A percentile compares a stretch with the other conserved stretches of the same genome.
phyloP scores from a whole-genome alignment of 2,888 invertebrate species.

The Panorpa germanica region DNA sequence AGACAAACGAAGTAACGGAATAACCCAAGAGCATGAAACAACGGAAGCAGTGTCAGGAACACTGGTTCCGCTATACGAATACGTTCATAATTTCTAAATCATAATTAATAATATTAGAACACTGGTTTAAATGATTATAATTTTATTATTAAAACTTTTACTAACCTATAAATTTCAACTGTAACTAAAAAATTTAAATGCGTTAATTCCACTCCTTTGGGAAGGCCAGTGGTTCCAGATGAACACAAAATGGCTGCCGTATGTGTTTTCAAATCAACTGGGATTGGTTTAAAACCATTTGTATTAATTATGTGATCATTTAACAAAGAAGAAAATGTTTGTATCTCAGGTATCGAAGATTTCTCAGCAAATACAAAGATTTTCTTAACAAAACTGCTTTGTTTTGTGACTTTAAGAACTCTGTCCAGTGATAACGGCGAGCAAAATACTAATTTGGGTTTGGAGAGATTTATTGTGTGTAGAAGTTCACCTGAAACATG shows the following conservation, averaged over 20 bases:
- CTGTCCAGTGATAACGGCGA: conserved; percentile 33
- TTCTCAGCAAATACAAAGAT: conserved; percentile 32
- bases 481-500: conserved; percentile 34
- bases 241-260: conserved; percentile 41
- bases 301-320: conserved; percentile 19
- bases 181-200: conserved; percentile 35
- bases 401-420: conserved; percentile 26
- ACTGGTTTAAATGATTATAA: too few species aligned
- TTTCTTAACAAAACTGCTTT: conserved; percentile 25
- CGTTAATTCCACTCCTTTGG: conserved; percentile 47
- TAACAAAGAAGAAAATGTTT: conserved; percentile 22
- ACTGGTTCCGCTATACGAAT: too few species aligned
- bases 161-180: conserved; percentile 26
- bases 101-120: too few species aligned
- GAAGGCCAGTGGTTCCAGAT: conserved; percentile 48
- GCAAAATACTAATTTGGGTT: conserved; percentile 40
- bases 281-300: conserved; percentile 23
- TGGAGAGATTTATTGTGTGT: conserved; percentile 38
- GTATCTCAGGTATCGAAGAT: conserved; percentile 24
- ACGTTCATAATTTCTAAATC: too few species aligned
- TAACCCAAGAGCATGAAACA: too few species aligned
- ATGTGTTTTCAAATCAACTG: conserved; percentile 30
- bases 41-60: too few species aligned
- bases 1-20: too few species aligned
- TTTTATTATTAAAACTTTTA: too few species aligned